These are phyloP conservation scores for Opisthocomus hoazin DNA, from an alignment of 2,113 vertebrate species.

Conservation along the genomic window DNA sequence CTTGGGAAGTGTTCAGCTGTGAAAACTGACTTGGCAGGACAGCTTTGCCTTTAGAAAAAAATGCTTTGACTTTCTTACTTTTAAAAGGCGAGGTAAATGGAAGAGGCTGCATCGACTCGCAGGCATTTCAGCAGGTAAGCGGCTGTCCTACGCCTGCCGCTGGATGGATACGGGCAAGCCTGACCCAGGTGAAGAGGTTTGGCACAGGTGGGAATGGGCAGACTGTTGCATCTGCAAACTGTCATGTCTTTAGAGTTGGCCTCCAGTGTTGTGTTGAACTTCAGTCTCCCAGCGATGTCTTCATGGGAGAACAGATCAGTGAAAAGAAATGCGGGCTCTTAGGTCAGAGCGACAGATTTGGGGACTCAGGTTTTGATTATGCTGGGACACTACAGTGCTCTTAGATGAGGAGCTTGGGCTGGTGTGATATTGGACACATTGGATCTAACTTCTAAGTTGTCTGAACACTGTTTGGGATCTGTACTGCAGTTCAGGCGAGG, in stretches of 20 bases:
- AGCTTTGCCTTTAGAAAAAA: background rate
- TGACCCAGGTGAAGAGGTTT: background rate
- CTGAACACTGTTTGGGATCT: background rate
- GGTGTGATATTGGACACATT: background rate
- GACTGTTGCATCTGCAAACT: background rate
- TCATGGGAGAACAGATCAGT: background rate
- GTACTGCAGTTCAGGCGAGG: background rate
- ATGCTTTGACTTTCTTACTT: slow-evolving; percentile 6
- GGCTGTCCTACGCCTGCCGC: background rate
- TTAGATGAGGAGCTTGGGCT: background rate
- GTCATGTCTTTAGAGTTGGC: background rate
- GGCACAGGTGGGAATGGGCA: background rate
- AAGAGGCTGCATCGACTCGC: background rate
- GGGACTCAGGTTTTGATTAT: background rate
- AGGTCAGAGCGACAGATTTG: background rate
- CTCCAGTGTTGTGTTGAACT: rapidly evolving
- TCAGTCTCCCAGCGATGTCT: background rate
- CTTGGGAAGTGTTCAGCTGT: slow-evolving; percentile 68
- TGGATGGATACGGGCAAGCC: background rate
- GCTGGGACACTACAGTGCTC: background rate
- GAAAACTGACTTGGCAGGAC: slow-evolving; percentile 49
- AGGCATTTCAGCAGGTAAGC: background rate
- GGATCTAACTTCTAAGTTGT: background rate
- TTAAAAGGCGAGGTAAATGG: background rate
- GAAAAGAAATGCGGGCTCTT: background rate